Evolutionary conservation across 2,797 vertebrate genomes (phyloP).

Genomic region (Pseudopleuronectes americanus): DNA sequence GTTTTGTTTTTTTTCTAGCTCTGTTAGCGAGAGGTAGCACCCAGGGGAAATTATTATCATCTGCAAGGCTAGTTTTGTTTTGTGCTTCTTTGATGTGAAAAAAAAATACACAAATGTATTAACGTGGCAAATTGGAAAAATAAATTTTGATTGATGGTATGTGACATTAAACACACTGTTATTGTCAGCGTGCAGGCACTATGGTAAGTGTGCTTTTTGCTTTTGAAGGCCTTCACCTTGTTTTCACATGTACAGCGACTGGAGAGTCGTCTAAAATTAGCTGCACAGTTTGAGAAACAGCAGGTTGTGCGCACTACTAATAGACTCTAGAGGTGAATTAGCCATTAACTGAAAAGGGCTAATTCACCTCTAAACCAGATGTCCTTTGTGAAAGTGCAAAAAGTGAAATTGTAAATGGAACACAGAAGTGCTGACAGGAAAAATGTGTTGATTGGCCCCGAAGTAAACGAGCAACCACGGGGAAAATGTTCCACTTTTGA

Average conservation of each 20-base stretch:
- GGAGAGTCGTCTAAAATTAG: slow-evolving; percentile 79
- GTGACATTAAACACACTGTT: slow-evolving; percentile 11
- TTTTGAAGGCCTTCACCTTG: slow-evolving; percentile 71
- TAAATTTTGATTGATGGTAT: slow-evolving; percentile 16
- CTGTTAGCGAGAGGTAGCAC: slow-evolving; percentile 43
- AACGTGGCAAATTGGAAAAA: slow-evolving; percentile 46
- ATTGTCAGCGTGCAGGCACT: slow-evolving; percentile 1
- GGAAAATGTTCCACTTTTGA: background rate
- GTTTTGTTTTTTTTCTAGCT: slow-evolving; percentile 29
- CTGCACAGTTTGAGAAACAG: slow-evolving; percentile 77
- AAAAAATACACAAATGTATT: slow-evolving; percentile 42
- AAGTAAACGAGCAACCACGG: background rate
- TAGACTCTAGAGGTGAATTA: slow-evolving; percentile 81
- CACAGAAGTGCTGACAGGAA: slow-evolving; percentile 9
- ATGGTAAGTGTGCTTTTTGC: slow-evolving; percentile 49
- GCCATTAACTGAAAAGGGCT: slow-evolving; percentile 78
- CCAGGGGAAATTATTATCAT: slow-evolving; percentile 64
- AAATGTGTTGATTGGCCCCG: slow-evolving; percentile 16
- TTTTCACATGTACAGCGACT: slow-evolving; percentile 57
- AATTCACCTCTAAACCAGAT: slow-evolving; percentile 80
- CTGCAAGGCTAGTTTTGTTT: slow-evolving; percentile 60
- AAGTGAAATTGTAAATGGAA: slow-evolving; percentile 53
- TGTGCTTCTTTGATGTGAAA: slow-evolving; percentile 45
- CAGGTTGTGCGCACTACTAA: slow-evolving; percentile 73
- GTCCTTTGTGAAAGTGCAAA: slow-evolving; percentile 71